These are phyloP conservation scores for Patella ulyssiponensis DNA, from an alignment of 2,888 invertebrate genomes.

Conservation along the genomic window DNA sequence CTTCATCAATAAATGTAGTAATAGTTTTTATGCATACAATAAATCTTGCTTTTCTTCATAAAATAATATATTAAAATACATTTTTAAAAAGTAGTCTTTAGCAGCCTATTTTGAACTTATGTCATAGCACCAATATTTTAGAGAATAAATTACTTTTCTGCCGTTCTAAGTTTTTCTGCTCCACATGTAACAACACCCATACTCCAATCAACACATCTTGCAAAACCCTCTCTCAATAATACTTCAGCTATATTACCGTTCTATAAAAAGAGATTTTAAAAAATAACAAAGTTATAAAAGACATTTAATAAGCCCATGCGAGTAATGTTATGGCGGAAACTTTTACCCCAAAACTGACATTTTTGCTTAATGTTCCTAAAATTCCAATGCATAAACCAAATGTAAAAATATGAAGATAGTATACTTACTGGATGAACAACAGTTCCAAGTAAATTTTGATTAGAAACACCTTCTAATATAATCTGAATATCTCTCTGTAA, in stretches of 20 bases:
- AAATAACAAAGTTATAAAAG: background rate
- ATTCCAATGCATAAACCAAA: too few species aligned
- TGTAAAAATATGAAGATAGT: background rate
- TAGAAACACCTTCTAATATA: slow-evolving; percentile 91
- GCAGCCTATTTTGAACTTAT: too few species aligned
- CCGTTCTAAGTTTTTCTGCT: slow-evolving; percentile 85
- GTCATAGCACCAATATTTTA: too few species aligned
- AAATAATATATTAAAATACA: too few species aligned
- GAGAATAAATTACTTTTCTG: slow-evolving; percentile 78
- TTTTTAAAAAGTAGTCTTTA: too few species aligned
- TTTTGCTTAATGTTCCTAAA: too few species aligned
- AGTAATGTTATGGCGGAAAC: too few species aligned
- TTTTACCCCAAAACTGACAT: too few species aligned
- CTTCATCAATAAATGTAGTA: too few species aligned
- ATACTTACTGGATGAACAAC: slow-evolving; percentile 87
- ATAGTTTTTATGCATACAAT: too few species aligned
- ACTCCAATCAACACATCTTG: slow-evolving; percentile 94
- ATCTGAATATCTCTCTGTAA: slow-evolving; percentile 85
- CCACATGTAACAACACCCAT: slow-evolving; percentile 87
- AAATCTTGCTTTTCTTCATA: too few species aligned
- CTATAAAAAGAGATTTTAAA: slow-evolving; percentile 58
- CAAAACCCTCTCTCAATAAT: slow-evolving; percentile 90
- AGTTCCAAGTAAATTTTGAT: slow-evolving; percentile 89
- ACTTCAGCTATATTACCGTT: slow-evolving; percentile 93
- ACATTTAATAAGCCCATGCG: too few species aligned